phyloP scores from a whole-genome alignment of 37 sponge, comb jelly and placozoan species.

The Aplysina aerophoba region DNA sequence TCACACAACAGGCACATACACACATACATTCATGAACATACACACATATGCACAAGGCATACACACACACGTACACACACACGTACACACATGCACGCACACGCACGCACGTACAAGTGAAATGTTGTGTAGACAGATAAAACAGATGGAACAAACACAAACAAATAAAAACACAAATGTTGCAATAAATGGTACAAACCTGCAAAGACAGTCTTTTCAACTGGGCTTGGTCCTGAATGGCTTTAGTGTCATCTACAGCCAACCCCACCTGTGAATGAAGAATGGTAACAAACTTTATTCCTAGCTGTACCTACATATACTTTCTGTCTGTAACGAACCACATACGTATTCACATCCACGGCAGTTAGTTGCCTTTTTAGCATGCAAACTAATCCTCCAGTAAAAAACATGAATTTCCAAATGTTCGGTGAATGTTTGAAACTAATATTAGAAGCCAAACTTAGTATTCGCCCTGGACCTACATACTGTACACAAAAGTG shows the following conservation, averaged over 20 bases:
- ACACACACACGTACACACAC: conserved; percentile 22
- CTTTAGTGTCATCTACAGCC: conserved; percentile 99
- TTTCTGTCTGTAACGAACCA: too few species aligned
- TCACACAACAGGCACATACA: too few species aligned
- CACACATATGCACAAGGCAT: conserved; percentile 22
- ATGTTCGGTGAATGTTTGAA: too few species aligned
- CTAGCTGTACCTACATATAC: too few species aligned
- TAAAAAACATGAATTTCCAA: too few species aligned
- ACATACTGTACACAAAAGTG: too few species aligned
- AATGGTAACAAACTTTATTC: neutral
- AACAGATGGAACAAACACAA: neutral
- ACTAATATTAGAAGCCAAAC: too few species aligned
- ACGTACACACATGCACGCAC: conserved; percentile 17
- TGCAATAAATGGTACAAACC: conserved; percentile 48
- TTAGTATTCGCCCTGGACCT: too few species aligned
- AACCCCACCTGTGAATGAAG: conserved; percentile 85
- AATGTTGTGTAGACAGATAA: too few species aligned
- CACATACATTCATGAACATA: neutral
- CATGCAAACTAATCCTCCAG: too few species aligned
- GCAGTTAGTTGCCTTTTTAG: too few species aligned
- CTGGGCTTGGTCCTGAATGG: conserved; percentile 82
- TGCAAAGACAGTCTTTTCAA: conserved; percentile 84
- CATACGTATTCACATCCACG: too few species aligned
- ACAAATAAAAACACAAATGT: conserved; percentile 12
- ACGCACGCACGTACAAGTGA: conserved; percentile 4